A percentile compares a stretch with the other conserved stretches of the same genome.
These are phyloP conservation scores for Baryphthengus martii DNA, from an alignment of 2,113 vertebrate species.

Conservation along the genomic window DNA sequence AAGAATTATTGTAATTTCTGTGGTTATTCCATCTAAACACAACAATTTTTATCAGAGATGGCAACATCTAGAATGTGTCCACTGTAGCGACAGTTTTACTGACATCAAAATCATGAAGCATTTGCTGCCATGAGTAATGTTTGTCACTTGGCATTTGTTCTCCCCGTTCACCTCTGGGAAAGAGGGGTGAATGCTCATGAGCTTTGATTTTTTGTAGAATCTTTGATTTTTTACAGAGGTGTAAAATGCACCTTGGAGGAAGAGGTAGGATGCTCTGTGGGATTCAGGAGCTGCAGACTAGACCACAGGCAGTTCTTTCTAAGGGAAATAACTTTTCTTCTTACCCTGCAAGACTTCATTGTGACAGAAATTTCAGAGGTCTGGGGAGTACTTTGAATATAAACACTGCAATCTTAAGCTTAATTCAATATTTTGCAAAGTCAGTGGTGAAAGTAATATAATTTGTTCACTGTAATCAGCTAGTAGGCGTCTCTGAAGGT, in stretches of 20 bases:
- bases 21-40: background rate
- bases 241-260: background rate
- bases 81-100: background rate
- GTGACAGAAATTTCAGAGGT: background rate
- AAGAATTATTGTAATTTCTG: background rate
- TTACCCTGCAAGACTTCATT: background rate
- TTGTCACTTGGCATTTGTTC: background rate
- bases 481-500: constrained; percentile 36
- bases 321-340: constrained; percentile 11
- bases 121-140: background rate
- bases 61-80: background rate
- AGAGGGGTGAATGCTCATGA: background rate
- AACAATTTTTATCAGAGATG: background rate
- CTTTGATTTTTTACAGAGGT: background rate
- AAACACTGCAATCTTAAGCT: constrained; percentile 37
- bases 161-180: background rate
- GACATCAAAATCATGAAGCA: background rate
- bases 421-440: constrained; percentile 47
- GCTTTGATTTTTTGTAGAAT: background rate
- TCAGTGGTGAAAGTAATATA: constrained; percentile 48
- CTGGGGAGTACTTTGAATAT: background rate
- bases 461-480: constrained; percentile 59
- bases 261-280: background rate
- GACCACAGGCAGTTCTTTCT: background rate
- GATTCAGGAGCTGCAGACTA: background rate